A percentile compares a stretch with the other conserved stretches of the same genome.
Evolutionary conservation across 2,888 invertebrate genomes (phyloP).

Genomic region (Ochropleura plecta): DNA sequence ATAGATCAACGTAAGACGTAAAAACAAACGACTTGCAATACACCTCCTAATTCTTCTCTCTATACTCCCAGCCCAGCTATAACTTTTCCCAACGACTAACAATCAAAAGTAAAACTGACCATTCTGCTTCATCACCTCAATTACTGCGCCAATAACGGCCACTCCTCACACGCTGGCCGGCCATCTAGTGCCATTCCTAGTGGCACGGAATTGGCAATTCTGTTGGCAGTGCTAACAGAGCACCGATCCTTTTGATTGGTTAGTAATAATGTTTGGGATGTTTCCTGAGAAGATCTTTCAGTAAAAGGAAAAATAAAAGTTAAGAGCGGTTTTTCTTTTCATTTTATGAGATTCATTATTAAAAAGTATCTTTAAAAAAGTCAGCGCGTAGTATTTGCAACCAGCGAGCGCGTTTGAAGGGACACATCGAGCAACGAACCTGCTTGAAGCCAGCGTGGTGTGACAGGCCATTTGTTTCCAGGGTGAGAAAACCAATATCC

Average conservation of each 20-base stretch:
- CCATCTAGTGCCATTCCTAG: conserved; percentile 51
- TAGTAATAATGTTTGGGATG: conserved; percentile 48
- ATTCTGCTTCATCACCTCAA: conserved; percentile 38
- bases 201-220: conserved; percentile 53
- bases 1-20: background rate
- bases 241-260: conserved; percentile 54
- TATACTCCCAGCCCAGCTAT: background rate
- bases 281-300: conserved; percentile 23
- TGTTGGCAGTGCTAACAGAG: conserved; percentile 47
- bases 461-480: no score
- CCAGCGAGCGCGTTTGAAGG: background rate
- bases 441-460: background rate
- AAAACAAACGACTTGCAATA: background rate
- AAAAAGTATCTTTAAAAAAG: background rate
- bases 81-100: conserved; percentile 32
- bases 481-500: background rate
- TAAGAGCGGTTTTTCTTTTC: conserved; percentile 21
- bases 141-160: conserved; percentile 54
- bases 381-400: background rate
- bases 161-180: conserved; percentile 55
- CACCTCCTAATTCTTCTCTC: background rate
- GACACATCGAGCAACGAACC: background rate
- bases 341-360: conserved; percentile 12
- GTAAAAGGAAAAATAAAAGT: conserved; percentile 16
- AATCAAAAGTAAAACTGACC: conserved; percentile 45